A percentile compares a stretch with the other conserved stretches of the same genome.
phyloP scores from a whole-genome alignment of 2,797 vertebrate species.

The Enteromius anoplus region DNA sequence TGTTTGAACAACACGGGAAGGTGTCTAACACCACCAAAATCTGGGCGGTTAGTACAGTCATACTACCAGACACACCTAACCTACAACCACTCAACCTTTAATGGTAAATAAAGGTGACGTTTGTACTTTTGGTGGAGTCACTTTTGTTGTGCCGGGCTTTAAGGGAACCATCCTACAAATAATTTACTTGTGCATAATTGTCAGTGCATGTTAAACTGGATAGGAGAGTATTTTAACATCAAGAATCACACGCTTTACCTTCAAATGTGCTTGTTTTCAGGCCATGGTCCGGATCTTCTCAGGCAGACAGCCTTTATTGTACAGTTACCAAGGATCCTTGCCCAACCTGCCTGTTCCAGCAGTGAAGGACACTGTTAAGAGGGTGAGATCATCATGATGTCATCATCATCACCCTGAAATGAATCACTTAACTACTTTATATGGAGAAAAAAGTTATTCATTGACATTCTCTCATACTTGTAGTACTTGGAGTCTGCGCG shows the following conservation, averaged over 20 bases:
- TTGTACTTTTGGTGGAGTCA: background rate
- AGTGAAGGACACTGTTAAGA: conserved; percentile 82
- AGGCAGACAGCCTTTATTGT: conserved; percentile 86
- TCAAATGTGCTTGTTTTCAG: conserved; percentile 66
- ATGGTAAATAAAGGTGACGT: background rate
- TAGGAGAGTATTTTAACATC: background rate
- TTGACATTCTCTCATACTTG: background rate
- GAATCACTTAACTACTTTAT: background rate
- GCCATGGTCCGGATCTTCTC: conserved; percentile 90
- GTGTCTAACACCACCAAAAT: conserved; percentile 88
- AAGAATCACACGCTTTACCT: background rate
- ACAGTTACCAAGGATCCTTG: conserved; percentile 88
- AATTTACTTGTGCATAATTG: background rate
- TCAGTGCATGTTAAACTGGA: background rate
- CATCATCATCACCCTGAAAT: background rate
- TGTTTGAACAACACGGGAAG: conserved; percentile 86
- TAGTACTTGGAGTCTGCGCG: conserved; percentile 88
- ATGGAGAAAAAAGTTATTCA: background rate
- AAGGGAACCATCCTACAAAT: background rate
- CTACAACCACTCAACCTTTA: background rate
- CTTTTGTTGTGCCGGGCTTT: background rate
- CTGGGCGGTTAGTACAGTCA: conserved; percentile 84
- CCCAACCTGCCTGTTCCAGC: conserved; percentile 88
- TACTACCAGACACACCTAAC: conserved; percentile 2
- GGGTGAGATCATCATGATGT: conserved; percentile 71